phyloP scores from a whole-genome alignment of 2,888 invertebrate species.

The Agonum fuliginosum region DNA sequence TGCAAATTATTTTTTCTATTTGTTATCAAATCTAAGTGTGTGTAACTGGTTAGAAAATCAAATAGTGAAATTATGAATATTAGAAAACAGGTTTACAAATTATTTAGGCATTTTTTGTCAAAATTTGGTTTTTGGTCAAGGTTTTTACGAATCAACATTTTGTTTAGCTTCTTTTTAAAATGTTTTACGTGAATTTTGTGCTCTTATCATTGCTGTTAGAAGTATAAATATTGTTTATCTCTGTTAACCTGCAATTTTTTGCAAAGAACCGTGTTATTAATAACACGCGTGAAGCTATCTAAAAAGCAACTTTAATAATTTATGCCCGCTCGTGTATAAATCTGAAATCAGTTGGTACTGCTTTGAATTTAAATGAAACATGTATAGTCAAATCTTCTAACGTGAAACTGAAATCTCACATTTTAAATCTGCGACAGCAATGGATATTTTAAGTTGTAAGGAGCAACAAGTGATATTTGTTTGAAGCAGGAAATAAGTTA shows the following conservation, averaged over 20 bases:
- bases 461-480: conserved; percentile 25
- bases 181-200: no score
- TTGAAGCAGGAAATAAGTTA: conserved; percentile 20
- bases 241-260: background rate
- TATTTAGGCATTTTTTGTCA: no score
- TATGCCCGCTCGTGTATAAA: background rate
- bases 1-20: no score
- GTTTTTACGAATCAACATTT: no score
- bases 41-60: no score
- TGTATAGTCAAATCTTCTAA: background rate
- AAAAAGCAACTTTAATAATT: background rate
- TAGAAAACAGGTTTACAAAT: no score
- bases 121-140: no score
- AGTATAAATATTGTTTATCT: background rate
- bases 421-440: no score
- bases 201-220: no score
- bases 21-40: no score
- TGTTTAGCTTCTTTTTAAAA: no score
- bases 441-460: background rate
- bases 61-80: no score
- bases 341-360: conserved; percentile 8
- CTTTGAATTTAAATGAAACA: background rate
- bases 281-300: background rate
- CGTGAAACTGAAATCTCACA: background rate
- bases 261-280: background rate